phyloP scores from a whole-genome alignment of 2,113 vertebrate species.

The Eudorcas thomsonii region DNA sequence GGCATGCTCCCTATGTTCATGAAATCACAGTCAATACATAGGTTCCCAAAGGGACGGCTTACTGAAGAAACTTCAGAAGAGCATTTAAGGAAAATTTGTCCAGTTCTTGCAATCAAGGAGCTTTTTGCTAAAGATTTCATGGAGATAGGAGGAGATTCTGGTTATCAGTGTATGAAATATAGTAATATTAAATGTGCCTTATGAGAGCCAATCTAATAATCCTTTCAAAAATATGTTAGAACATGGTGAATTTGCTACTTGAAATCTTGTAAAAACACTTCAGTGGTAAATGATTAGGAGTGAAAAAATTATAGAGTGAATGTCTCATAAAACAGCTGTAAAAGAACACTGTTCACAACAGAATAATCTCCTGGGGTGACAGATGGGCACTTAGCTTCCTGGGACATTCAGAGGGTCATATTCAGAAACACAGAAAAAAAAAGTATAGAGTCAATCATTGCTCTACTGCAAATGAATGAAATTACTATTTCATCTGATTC shows the following conservation, averaged over 20 bases:
- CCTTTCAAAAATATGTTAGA: neutral
- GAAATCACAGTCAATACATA: neutral
- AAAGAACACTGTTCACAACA: neutral
- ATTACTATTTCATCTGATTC: neutral
- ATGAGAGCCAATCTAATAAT: neutral
- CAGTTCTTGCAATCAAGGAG: neutral
- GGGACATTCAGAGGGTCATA: constrained; percentile 11
- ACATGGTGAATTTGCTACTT: neutral
- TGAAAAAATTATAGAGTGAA: neutral
- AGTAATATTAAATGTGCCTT: neutral
- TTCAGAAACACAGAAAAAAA: neutral
- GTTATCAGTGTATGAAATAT: neutral
- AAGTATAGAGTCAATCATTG: neutral
- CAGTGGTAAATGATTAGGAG: neutral
- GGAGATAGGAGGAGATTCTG: neutral
- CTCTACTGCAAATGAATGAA: neutral
- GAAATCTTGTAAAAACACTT: neutral
- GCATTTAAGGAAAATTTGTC: neutral
- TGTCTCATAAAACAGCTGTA: constrained; percentile 36
- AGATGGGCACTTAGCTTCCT: constrained; percentile 43
- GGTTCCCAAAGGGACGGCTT: neutral
- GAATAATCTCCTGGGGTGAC: constrained; percentile 23
- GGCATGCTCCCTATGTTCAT: accelerated
- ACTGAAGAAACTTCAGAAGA: neutral
- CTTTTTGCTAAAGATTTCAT: neutral